phyloP scores from a whole-genome alignment of 2,113 vertebrate genomes.

The Peucedramus taeniatus region DNA sequence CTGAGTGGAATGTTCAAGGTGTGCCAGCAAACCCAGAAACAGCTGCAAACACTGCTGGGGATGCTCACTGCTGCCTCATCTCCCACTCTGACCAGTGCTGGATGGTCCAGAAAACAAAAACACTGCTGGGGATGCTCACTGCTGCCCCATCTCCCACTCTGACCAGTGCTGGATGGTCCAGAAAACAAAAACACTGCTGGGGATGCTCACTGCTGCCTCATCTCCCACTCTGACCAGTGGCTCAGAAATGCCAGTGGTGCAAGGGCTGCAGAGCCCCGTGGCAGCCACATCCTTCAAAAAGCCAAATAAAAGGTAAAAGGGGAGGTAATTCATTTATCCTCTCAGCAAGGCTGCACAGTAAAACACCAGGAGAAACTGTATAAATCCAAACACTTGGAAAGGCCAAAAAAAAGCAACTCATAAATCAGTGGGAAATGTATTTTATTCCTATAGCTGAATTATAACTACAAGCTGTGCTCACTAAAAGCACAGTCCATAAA shows the following conservation, averaged over 20 bases:
- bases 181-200: neutral
- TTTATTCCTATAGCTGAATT: neutral
- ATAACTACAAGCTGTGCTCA: neutral
- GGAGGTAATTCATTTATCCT: neutral
- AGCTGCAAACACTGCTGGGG: neutral
- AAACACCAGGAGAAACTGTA: neutral
- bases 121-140: neutral
- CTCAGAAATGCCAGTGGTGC: neutral
- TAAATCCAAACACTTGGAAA: neutral
- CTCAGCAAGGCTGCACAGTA: neutral
- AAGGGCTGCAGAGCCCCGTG: neutral
- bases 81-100: neutral
- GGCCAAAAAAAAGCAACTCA: neutral
- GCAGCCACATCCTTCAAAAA: neutral
- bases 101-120: too few relatives aligned
- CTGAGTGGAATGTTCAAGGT: neutral
- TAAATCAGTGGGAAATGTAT: slow-evolving; percentile 15
- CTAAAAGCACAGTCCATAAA: neutral
- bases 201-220: neutral
- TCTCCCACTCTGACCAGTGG: neutral
- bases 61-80: neutral
- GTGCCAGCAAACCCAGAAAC: neutral
- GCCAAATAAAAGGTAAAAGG: neutral
- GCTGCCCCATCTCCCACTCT: neutral
- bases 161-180: neutral